These are phyloP conservation scores for Chlorodrepanis virens DNA, from an alignment of 2,113 vertebrate species.

Conservation along the genomic window DNA sequence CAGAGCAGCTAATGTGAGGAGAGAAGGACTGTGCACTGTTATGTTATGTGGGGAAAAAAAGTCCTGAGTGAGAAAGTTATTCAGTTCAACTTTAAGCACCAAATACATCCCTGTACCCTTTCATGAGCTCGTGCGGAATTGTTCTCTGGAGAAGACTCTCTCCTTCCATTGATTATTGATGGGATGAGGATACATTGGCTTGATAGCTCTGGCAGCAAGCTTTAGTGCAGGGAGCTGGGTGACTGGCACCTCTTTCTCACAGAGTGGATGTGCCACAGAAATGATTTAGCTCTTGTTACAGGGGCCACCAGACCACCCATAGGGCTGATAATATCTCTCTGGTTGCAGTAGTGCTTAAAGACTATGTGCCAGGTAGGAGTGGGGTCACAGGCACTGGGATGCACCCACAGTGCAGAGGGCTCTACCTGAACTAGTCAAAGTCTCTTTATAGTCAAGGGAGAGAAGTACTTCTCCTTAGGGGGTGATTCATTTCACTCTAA, in stretches of 20 bases:
- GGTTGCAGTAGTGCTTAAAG: background rate
- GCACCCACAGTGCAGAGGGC: background rate
- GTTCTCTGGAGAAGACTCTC: background rate
- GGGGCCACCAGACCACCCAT: background rate
- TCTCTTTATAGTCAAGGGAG: background rate
- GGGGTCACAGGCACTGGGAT: background rate
- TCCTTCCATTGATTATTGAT: background rate
- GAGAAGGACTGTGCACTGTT: background rate
- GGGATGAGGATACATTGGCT: background rate
- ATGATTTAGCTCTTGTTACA: background rate
- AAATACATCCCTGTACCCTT: background rate
- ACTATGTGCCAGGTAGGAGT: background rate
- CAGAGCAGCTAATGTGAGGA: background rate
- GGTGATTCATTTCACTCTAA: slow-evolving; percentile 7
- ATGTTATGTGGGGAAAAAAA: background rate
- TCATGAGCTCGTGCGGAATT: background rate
- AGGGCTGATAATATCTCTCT: background rate
- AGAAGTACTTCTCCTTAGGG: background rate
- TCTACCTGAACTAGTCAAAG: background rate
- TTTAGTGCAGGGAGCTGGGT: background rate
- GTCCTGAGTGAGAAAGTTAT: background rate
- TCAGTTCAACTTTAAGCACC: background rate
- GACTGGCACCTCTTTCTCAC: background rate
- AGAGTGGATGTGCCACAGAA: background rate
- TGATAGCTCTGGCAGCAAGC: background rate